Percentiles rank a stretch among this genome's conserved stretches.
phyloP scores from a whole-genome alignment of 1,140 invertebrate genomes.

The Coenobita brevimanus region DNA sequence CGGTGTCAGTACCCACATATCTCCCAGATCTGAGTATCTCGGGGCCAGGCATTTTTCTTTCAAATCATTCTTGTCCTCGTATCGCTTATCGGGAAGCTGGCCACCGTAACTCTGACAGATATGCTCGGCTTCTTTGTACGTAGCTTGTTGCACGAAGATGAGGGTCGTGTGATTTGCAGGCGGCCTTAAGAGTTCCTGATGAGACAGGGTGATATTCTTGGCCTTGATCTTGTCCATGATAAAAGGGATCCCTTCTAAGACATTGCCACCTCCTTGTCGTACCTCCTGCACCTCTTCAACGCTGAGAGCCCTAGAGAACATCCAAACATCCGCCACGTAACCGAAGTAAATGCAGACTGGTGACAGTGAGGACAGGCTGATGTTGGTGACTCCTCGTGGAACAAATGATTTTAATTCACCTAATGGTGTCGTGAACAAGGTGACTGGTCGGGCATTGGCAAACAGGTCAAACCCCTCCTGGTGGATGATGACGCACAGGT shows the following conservation, averaged over 20 bases:
- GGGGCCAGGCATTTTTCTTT: no score
- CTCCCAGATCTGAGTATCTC: no score
- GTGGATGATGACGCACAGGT: constrained; percentile 1
- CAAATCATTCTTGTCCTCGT: no score
- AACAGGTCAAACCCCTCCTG: background rate
- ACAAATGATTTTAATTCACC: background rate
- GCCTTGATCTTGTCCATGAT: background rate
- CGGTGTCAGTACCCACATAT: no score
- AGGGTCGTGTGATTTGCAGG: no score
- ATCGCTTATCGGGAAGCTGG: no score
- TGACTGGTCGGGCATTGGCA: background rate
- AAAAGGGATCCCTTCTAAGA: background rate
- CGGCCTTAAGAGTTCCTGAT: no score
- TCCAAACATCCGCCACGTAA: background rate
- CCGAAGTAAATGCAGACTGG: background rate
- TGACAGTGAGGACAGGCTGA: background rate
- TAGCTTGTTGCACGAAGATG: no score
- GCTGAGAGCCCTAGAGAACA: background rate
- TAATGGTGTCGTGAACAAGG: background rate
- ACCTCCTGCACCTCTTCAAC: background rate
- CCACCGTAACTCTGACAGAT: no score
- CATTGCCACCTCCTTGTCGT: background rate
- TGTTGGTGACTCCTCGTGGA: background rate
- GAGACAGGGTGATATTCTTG: no score
- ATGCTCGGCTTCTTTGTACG: no score